Evolutionary conservation across 2,797 vertebrate species (phyloP), one percentile per base, ranked within the genome.

Genomic region (Tympanoctomys barrerae): DNA sequence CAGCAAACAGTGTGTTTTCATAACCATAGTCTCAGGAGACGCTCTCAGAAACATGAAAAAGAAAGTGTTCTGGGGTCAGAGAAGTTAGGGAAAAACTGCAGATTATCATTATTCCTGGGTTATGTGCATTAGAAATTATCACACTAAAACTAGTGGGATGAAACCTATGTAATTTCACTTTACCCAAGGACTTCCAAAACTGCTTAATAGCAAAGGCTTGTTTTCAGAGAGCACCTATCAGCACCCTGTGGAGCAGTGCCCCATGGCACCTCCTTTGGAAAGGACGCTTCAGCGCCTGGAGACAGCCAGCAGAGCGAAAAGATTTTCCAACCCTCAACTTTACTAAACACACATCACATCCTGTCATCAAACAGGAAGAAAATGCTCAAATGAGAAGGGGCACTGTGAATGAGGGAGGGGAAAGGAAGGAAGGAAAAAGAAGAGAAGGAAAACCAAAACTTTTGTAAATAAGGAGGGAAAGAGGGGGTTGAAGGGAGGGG

Each of bases 1-100:
- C 85, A 42, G 73, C 59, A 90, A 87, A 82, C 39, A 19, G 22
- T 66, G 14, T 42, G 21, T 68, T 89, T 96, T 91, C 24, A n/a
- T 46, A 93, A 85, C 36, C 31, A 33, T 46, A 71, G 46, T 77
- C 80, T 92, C 59, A 80, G 79, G 36, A 85, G 22, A 87, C 59
- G 19, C 39, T 90, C 70, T 84, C 31, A 57, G 49, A 84, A 95
- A 94, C 62, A 62, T 10, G 39, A 31, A 84, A 75, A 94, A 57
- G 36, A 92, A 89, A 78, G 70, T 68, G 54, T 82, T 79, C 36
- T 24, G 8, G 24, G 31, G 22, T 59, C 70, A 46, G 62, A 83
- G 46, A 94, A 54, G 24, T 81, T 42, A 78, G 18, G 49, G 19
- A 79, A 91, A 91, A 31, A 64, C 16, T 61, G 62, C 6, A 94